Percentiles rank a stretch among this genome's conserved stretches.
Conservation (phyloP, 1,140 invertebrate species). For the Anagrus nilaparvatae region DNA sequence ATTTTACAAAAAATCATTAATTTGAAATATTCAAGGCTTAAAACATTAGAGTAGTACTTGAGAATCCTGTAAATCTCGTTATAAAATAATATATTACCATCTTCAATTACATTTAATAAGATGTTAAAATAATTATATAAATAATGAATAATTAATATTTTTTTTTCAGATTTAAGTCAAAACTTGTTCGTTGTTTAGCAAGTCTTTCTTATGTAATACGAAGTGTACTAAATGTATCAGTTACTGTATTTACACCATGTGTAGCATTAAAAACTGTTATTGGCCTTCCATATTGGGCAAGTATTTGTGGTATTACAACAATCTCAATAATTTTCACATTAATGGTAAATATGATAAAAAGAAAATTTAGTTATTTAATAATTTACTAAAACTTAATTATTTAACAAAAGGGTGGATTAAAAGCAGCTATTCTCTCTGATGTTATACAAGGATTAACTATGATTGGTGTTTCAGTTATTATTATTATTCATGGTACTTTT, state of each 20-base stretch:
- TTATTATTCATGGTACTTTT: slow-evolving; percentile 64
- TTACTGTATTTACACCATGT: slow-evolving; percentile 75
- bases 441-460: slow-evolving; percentile 82
- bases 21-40: too few species aligned
- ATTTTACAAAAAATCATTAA: too few species aligned
- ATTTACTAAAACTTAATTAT: slow-evolving; percentile 2
- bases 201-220: slow-evolving; percentile 69
- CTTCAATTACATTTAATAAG: too few species aligned
- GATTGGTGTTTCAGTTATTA: slow-evolving; percentile 66
- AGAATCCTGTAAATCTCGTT: too few species aligned
- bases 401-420: slow-evolving; percentile 61
- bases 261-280: slow-evolving; percentile 72
- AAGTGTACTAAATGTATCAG: slow-evolving; percentile 70
- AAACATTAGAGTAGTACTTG: too few species aligned
- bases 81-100: too few species aligned
- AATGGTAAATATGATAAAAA: slow-evolving; percentile 45
- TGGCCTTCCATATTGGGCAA: slow-evolving; percentile 69
- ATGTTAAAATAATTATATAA: neutral
- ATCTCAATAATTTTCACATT: slow-evolving; percentile 69
- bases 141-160: slow-evolving; percentile 8
- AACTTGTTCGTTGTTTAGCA: slow-evolving; percentile 62
- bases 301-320: slow-evolving; percentile 59
- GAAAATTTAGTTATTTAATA: neutral
- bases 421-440: slow-evolving; percentile 79
- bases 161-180: slow-evolving; percentile 59